Evolutionary conservation across 2,113 vertebrate genomes (phyloP).

Genomic region (Suricata suricatta): DNA sequence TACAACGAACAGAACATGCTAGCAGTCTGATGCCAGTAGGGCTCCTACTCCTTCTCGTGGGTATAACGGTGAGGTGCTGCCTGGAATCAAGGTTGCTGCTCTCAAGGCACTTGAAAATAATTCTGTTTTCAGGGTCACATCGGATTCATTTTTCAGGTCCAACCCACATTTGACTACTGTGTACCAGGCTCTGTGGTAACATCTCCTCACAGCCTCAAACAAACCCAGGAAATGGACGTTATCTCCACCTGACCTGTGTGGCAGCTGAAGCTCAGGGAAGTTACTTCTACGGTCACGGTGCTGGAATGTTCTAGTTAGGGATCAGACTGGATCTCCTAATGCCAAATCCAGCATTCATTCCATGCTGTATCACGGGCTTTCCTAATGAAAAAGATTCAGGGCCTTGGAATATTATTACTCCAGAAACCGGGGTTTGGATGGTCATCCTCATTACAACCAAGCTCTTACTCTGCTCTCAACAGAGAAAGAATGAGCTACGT

Average conservation of each 20-base stretch:
- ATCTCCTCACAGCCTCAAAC: neutral
- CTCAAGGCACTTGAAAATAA: neutral
- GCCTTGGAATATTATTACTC: slow-evolving; percentile 3
- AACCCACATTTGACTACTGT: neutral
- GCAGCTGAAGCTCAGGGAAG: neutral
- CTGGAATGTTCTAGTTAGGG: neutral
- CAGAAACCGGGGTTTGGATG: neutral
- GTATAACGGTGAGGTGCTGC: neutral
- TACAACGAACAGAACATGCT: neutral
- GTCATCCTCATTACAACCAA: neutral
- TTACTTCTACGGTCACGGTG: neutral
- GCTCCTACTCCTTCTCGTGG: neutral
- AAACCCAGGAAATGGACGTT: slow-evolving; percentile 4
- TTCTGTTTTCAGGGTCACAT: neutral
- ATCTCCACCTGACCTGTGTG: neutral
- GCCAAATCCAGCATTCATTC: neutral
- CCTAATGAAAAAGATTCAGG: neutral
- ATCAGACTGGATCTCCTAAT: neutral
- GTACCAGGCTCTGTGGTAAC: neutral
- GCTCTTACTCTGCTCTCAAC: neutral
- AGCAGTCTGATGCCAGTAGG: neutral
- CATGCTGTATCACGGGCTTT: neutral
- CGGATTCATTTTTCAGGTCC: slow-evolving; percentile 23
- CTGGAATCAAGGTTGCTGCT: neutral
- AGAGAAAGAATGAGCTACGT: neutral